Conservation (phyloP, 2,797 vertebrate genomes). For the Bovichtus diacanthus region DNA sequence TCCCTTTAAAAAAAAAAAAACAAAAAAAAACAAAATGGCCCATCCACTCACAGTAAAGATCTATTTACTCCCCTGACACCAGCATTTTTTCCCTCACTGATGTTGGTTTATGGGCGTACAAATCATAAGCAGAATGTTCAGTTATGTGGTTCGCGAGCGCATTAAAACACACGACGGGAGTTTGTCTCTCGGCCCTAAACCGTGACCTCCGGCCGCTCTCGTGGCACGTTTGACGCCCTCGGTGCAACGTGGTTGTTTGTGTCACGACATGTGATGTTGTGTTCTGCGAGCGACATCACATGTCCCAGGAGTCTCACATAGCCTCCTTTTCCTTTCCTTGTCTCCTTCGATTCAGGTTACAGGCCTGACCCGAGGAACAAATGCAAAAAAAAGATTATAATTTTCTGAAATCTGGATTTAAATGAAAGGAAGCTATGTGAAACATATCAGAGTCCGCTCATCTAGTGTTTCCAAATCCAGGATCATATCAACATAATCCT, state of each 20-base stretch:
- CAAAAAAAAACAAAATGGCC: conserved; percentile 45
- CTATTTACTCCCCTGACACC: conserved; percentile 50
- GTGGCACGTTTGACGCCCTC: conserved; percentile 32
- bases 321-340: conserved; percentile 35
- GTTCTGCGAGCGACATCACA: conserved; percentile 39
- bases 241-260: conserved; percentile 46
- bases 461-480: conserved; percentile 22
- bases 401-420: not conserved
- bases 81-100: conserved; percentile 26
- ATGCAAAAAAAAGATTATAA: not conserved
- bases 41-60: conserved; percentile 63
- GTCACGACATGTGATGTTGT: conserved; percentile 40
- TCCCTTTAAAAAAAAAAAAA: conserved; percentile 46
- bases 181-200: conserved; percentile 8
- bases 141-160: conserved; percentile 2
- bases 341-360: not conserved
- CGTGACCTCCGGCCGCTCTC: conserved; percentile 17
- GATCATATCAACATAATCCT: conserved; percentile 63
- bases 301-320: conserved; percentile 54
- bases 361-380: not conserved
- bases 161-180: conserved; percentile 22
- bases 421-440: conserved; percentile 53
- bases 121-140: conserved; percentile 40
- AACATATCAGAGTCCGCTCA: conserved; percentile 31
- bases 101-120: conserved; percentile 52